Evolutionary conservation across 1,140 invertebrate species (phyloP).

Genomic region (Drosophila kanapiae): DNA sequence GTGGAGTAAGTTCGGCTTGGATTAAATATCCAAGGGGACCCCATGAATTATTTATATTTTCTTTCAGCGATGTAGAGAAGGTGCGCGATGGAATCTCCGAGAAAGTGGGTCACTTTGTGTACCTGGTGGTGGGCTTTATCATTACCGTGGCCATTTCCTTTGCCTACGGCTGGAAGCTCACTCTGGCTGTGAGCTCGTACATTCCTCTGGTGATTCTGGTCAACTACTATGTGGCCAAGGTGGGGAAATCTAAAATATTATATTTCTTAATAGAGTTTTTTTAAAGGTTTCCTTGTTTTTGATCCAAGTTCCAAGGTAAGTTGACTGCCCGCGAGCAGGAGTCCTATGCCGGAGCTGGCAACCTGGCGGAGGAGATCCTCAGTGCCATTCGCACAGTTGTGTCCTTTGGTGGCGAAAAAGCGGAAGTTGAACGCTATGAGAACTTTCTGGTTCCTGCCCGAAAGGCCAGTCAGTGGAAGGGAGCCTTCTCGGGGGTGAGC

Average conservation of each 20-base stretch:
- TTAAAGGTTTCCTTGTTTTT: not conserved
- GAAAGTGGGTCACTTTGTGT: conserved; percentile 92
- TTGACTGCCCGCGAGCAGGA: conserved; percentile 91
- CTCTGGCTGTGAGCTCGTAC: conserved; percentile 92
- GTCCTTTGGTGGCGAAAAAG: conserved; percentile 91
- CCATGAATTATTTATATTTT: too few species aligned
- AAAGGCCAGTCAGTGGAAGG: conserved; percentile 88
- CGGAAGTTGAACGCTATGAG: conserved; percentile 89
- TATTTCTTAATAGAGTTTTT: conserved; percentile 55
- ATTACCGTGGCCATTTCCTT: conserved; percentile 90
- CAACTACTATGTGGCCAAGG: conserved; percentile 88
- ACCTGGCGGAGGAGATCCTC: conserved; percentile 94
- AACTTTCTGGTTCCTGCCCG: conserved; percentile 87
- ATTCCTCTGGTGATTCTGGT: conserved; percentile 92
- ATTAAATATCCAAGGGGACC: not conserved
- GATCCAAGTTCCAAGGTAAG: conserved; percentile 88
- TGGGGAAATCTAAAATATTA: conserved; percentile 69
- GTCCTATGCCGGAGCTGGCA: conserved; percentile 93
- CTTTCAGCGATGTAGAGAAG: conserved; percentile 92
- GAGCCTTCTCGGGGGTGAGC: conserved; percentile 89
- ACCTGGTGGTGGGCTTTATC: conserved; percentile 88
- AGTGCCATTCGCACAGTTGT: conserved; percentile 90
- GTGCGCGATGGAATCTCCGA: conserved; percentile 95
- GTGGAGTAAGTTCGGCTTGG: conserved; percentile 89
- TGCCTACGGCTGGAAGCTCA: conserved; percentile 92